Evolutionary conservation across 2,113 vertebrate species (phyloP).

Genomic region (Bucco capensis): DNA sequence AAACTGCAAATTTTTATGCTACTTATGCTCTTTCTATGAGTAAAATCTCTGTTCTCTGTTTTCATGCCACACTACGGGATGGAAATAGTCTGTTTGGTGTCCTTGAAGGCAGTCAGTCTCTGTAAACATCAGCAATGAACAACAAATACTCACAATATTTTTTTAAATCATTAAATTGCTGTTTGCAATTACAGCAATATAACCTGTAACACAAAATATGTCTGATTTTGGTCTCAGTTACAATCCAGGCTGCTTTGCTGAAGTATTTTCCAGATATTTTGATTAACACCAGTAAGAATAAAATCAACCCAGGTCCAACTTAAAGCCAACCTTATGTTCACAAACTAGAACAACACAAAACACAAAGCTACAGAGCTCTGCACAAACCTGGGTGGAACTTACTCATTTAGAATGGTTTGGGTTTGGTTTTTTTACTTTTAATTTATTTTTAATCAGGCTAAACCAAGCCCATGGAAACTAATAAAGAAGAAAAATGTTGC

Average conservation of each 20-base stretch:
- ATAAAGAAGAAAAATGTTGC: not conserved
- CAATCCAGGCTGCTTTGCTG: not conserved
- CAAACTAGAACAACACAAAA: not conserved
- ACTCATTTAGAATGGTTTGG: not conserved
- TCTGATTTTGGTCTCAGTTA: not conserved
- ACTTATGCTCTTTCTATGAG: not conserved
- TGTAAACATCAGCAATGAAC: not conserved
- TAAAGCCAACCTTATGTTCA: not conserved
- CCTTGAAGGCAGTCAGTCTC: not conserved
- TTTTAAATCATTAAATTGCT: slow-evolving; percentile 1
- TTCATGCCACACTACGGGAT: not conserved
- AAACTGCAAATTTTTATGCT: not conserved
- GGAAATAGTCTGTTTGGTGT: not conserved
- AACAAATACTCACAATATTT: not conserved
- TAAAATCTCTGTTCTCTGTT: not conserved
- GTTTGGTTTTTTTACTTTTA: not conserved
- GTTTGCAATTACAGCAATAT: not conserved
- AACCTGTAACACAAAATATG: not conserved
- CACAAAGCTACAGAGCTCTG: not conserved
- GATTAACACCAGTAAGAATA: not conserved
- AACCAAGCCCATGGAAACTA: not conserved
- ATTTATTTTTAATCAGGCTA: slow-evolving; percentile 13
- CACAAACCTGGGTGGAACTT: not conserved
- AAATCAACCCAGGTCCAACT: not conserved
- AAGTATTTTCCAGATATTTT: slow-evolving; percentile 17